Percentiles rank a stretch among this genome's conserved stretches.
Conservation (phyloP, 2,797 vertebrate species). For the Anas acuta region DNA sequence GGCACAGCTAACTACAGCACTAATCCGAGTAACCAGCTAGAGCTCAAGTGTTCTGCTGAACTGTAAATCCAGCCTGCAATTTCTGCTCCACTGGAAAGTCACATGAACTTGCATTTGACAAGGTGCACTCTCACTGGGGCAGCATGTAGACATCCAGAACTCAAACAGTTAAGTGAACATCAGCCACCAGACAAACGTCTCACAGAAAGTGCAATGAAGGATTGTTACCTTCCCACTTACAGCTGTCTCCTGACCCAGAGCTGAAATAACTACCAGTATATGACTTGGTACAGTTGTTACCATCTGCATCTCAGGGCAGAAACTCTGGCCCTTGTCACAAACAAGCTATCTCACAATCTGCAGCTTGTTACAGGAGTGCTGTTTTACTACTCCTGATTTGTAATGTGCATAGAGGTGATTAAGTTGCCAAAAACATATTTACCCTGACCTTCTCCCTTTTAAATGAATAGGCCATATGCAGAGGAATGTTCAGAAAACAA, state of each 20-base stretch:
- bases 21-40: background rate
- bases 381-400: background rate
- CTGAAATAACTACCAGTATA: background rate
- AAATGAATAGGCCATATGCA: background rate
- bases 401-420: background rate
- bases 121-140: background rate
- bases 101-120: background rate
- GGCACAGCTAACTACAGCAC: background rate
- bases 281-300: background rate
- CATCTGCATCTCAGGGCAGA: background rate
- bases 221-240: background rate
- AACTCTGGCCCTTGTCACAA: background rate
- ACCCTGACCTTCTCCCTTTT: background rate
- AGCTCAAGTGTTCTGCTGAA: background rate
- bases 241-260: background rate
- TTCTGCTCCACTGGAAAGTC: background rate
- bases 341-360: background rate
- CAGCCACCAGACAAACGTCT: background rate
- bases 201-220: background rate
- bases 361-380: background rate
- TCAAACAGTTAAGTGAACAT: background rate
- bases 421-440: background rate
- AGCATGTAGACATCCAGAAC: background rate
- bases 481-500: background rate
- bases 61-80: background rate